These are phyloP conservation scores for Corythornis vintsioides DNA, from an alignment of 2,113 vertebrate genomes.

Conservation along the genomic window DNA sequence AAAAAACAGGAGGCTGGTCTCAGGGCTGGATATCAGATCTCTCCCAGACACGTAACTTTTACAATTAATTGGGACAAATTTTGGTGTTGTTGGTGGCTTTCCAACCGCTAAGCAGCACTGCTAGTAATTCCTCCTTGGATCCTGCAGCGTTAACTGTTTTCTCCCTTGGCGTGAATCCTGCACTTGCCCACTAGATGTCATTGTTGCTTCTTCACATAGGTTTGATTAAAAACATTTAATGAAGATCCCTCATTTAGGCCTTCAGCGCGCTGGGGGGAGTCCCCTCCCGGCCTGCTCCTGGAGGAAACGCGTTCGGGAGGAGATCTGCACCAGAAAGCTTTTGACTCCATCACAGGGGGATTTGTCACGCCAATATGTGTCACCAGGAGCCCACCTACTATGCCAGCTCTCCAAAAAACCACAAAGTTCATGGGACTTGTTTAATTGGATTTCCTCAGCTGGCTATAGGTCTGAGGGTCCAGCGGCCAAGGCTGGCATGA, in stretches of 20 bases:
- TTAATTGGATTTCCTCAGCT: neutral
- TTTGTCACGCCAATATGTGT: accelerated
- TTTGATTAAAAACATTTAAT: neutral
- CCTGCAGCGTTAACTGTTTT: neutral
- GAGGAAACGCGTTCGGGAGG: accelerated
- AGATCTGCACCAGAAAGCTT: neutral
- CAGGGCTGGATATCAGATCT: neutral
- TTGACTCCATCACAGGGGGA: neutral
- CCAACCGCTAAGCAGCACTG: accelerated
- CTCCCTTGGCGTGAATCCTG: neutral
- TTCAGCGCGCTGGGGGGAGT: accelerated
- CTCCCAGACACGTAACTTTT: neutral
- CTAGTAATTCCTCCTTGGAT: neutral
- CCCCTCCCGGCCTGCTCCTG: neutral
- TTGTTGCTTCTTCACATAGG: neutral
- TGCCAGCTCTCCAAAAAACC: neutral
- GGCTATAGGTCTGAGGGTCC: neutral
- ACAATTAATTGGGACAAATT: accelerated
- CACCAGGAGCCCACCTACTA: neutral
- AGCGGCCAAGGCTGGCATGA: accelerated
- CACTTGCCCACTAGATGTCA: constrained; percentile 53
- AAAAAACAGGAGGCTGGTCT: neutral
- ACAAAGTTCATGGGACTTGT: accelerated
- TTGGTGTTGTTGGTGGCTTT: neutral
- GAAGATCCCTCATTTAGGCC: neutral